These are phyloP conservation scores for Bombus turneri DNA, from an alignment of 1,140 invertebrate species.

Conservation along the genomic window DNA sequence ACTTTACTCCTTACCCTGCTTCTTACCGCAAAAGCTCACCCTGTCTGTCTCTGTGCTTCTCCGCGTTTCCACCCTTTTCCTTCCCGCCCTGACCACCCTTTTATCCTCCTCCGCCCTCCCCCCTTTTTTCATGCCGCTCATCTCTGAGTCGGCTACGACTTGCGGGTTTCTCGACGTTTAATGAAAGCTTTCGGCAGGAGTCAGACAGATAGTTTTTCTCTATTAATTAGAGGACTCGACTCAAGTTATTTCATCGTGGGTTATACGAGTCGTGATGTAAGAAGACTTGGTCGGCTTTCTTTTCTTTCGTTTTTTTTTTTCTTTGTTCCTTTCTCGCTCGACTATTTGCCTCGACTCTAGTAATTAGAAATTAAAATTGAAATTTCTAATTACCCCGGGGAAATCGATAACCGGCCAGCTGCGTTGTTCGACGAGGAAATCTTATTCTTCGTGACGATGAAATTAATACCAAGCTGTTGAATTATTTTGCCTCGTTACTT, in stretches of 20 bases:
- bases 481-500: slow-evolving; percentile 11
- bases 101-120: neutral
- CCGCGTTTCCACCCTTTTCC: neutral
- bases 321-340: slow-evolving; percentile 20
- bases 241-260: slow-evolving; percentile 10
- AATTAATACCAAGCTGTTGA: slow-evolving; percentile 24
- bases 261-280: slow-evolving; percentile 2
- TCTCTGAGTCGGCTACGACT: neutral
- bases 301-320: neutral
- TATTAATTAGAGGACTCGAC: slow-evolving; percentile 48
- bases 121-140: slow-evolving; percentile 30
- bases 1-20: slow-evolving; percentile 41
- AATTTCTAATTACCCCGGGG: slow-evolving; percentile 37
- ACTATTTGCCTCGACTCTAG: slow-evolving; percentile 3
- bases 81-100: neutral
- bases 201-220: slow-evolving; percentile 34
- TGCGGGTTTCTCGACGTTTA: slow-evolving; percentile 48
- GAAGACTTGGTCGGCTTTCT: neutral
- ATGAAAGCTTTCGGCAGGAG: slow-evolving; percentile 54
- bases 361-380: slow-evolving; percentile 49
- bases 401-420: slow-evolving; percentile 29
- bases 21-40: slow-evolving; percentile 46
- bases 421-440: neutral
- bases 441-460: slow-evolving; percentile 10
- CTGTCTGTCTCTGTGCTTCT: slow-evolving; percentile 29